These are phyloP conservation scores for Pectinophora gossypiella DNA, from an alignment of 1,140 invertebrate species.

Conservation along the genomic window DNA sequence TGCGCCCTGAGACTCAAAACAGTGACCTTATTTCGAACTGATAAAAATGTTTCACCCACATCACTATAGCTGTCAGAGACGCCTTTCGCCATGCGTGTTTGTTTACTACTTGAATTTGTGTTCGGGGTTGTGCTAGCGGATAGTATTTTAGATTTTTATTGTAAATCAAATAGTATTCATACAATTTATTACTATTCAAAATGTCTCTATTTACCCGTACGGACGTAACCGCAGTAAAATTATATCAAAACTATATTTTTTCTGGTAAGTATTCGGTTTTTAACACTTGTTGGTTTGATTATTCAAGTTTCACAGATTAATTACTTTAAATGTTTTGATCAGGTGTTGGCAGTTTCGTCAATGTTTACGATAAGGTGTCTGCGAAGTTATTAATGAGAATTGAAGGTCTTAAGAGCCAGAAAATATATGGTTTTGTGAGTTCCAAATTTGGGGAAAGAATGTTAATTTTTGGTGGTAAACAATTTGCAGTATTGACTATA, in stretches of 20 bases:
- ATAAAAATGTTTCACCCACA: too few relatives aligned
- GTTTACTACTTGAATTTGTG: too few relatives aligned
- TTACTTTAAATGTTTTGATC: slow-evolving; percentile 2
- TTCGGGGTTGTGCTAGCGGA: too few relatives aligned
- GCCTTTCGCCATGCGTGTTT: too few relatives aligned
- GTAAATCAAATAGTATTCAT: too few relatives aligned
- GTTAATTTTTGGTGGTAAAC: slow-evolving; percentile 57
- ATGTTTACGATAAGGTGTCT: slow-evolving; percentile 29
- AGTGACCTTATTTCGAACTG: too few relatives aligned
- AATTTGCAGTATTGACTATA: slow-evolving; percentile 30
- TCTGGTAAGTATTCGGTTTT: slow-evolving; percentile 30
- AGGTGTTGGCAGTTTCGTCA: slow-evolving; percentile 52
- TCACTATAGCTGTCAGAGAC: too few relatives aligned
- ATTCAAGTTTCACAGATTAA: background rate
- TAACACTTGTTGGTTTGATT: too few relatives aligned
- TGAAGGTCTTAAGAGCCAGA: slow-evolving; percentile 40
- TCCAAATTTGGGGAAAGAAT: slow-evolving; percentile 24
- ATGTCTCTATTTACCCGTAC: slow-evolving; percentile 42
- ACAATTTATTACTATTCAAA: too few relatives aligned
- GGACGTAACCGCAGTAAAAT: slow-evolving; percentile 56
- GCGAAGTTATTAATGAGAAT: slow-evolving; percentile 26
- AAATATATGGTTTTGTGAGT: slow-evolving; percentile 52
- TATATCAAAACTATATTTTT: slow-evolving; percentile 35
- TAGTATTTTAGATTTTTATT: too few relatives aligned
- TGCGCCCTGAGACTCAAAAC: too few relatives aligned